phyloP scores from a whole-genome alignment of 2,797 vertebrate genomes.

The Falco berigora region DNA sequence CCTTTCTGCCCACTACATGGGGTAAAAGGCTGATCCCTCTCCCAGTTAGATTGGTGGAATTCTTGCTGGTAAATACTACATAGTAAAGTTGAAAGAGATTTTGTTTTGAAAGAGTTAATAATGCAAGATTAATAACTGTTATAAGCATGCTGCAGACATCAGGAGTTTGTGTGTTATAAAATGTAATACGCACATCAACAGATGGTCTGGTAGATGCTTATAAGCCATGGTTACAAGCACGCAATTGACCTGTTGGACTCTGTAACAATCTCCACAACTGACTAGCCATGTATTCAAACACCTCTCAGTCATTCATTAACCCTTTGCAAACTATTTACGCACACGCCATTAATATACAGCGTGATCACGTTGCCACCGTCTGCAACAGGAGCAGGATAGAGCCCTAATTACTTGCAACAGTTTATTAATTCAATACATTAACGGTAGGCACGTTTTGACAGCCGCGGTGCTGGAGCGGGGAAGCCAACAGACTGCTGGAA shows the following conservation, averaged over 20 bases:
- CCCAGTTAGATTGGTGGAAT: not conserved
- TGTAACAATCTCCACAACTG: not conserved
- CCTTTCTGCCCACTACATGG: not conserved
- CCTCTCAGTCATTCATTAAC: conserved; percentile 22
- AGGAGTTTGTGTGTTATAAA: conserved; percentile 3
- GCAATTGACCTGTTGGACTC: conserved; percentile 37
- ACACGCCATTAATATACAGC: not conserved
- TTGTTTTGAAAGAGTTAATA: not conserved
- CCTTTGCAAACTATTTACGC: not conserved
- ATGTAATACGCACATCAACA: conserved; percentile 33
- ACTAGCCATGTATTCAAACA: not conserved
- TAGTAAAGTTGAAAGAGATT: not conserved
- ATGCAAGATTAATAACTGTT: not conserved
- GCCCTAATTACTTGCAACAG: not conserved
- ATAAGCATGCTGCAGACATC: not conserved
- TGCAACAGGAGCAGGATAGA: not conserved
- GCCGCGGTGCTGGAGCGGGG: not conserved
- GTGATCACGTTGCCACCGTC: not conserved
- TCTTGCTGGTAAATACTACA: not conserved
- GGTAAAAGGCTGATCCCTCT: not conserved
- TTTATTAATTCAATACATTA: conserved; percentile 20
- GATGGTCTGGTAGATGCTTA: conserved; percentile 28
- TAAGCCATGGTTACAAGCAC: conserved; percentile 5
- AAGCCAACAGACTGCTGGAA: not conserved
- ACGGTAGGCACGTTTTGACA: not conserved